Base-by-base conservation (phyloP, 2,113 vertebrate genomes). In the Crotalus helleri region DNA sequence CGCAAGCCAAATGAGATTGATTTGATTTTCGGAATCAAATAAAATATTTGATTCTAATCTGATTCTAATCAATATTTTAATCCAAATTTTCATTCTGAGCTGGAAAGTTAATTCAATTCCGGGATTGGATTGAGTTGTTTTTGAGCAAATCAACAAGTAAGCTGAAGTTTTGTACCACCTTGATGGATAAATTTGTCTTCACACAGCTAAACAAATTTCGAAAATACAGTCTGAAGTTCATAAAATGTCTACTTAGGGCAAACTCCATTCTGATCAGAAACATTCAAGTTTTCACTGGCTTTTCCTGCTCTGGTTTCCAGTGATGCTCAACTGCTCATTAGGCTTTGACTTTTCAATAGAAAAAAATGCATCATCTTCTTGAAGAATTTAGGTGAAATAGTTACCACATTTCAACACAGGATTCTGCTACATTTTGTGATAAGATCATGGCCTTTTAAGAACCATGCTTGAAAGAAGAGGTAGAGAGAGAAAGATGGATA, bases 361-460 rank as follows among this genome's bases (percentile, higher is more conserved):
- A 90, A 69, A 49, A n/a, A 26, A 46, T 9, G 4, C 59, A 29
- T 69, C n/a, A 61, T 90, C 29, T 90, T 64, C 39, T 5, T 12
- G 0, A 0, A 58, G 2, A 92, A 39, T 26, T 90, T 93, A 29
- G 81, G 5, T 7, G 91, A 91, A 26, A 39, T 39, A 26, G 19
- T 23, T 92, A 5, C 61, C 23, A 23, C 21, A 69, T 54, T 17
- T 91, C 1, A 29, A 89, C 54, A 88, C 15, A 24, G 1, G 90
- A 6, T 11, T 91, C 90, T 95, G 2, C 59, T 94, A 85, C 91
- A 86, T 53, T 64, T 95, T 69, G 12, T 92, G 90, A 69, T 69
- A 0, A 90, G 26, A 2, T 69, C 33, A 64, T 69, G 51, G 44
- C 19, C 1, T 7, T 7, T 24, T 8, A 17, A 74, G 59, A 88